A percentile compares a stretch with the other conserved stretches of the same genome.
These are phyloP conservation scores for Spinibarbus caldwelli DNA, from an alignment of 2,797 vertebrate genomes.

Conservation along the genomic window DNA sequence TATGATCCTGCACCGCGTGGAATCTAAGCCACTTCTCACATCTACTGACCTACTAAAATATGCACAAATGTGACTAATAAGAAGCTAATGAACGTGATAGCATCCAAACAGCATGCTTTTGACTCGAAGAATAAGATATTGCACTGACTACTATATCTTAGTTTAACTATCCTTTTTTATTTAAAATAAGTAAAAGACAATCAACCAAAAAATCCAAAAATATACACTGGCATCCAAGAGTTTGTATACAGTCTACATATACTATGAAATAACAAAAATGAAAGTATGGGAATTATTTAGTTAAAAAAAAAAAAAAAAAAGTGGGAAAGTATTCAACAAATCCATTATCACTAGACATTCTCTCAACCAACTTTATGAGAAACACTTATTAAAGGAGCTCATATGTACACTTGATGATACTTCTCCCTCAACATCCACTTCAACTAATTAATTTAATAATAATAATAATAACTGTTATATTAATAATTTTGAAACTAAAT, in stretches of 20 bases:
- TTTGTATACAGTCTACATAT: background rate
- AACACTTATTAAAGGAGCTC: conserved; percentile 1
- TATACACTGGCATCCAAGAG: background rate
- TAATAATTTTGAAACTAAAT: background rate
- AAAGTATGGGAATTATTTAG: background rate
- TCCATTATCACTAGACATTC: background rate
- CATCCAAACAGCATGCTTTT: background rate
- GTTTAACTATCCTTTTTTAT: background rate
- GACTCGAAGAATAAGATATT: background rate
- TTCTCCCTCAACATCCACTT: background rate
- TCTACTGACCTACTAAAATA: background rate
- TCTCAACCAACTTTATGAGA: background rate
- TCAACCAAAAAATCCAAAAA: background rate
- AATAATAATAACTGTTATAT: no score
- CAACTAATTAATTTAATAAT: background rate
- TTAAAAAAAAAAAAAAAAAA: no score
- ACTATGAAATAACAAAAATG: background rate
- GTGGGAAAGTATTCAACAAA: background rate
- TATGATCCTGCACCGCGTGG: conserved; percentile 52
- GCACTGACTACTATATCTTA: background rate
- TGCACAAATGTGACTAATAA: background rate
- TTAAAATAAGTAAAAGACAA: background rate
- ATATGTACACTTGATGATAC: background rate
- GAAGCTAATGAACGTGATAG: background rate
- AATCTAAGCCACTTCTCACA: conserved; percentile 24